These are phyloP conservation scores for Pangasius djambal DNA, from an alignment of 2,797 vertebrate genomes.

Conservation along the genomic window DNA sequence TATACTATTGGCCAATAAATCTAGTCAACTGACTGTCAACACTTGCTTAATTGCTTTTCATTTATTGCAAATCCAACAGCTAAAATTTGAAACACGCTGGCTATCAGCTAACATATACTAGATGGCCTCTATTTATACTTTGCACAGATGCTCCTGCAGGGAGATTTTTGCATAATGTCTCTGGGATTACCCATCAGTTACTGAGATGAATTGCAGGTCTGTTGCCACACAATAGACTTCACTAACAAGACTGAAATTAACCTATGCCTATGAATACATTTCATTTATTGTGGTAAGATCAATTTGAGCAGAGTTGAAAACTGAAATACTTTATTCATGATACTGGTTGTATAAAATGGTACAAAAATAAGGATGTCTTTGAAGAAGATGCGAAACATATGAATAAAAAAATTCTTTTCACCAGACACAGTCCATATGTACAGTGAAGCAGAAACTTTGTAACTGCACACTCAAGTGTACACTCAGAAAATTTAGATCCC, in stretches of 20 bases:
- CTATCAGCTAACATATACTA: background rate
- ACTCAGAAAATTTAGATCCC: background rate
- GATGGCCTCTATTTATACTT: background rate
- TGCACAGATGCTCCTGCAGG: background rate
- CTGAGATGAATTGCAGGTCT: slow-evolving; percentile 12
- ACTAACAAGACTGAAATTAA: slow-evolving; percentile 15
- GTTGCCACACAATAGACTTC: background rate
- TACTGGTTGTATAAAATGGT: background rate
- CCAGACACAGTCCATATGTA: background rate
- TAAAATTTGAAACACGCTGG: background rate
- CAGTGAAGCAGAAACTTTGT: background rate
- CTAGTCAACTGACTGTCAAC: background rate
- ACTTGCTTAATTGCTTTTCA: background rate
- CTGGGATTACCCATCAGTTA: slow-evolving; percentile 9
- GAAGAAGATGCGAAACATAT: background rate
- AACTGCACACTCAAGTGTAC: background rate
- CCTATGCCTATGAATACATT: background rate
- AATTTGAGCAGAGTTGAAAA: background rate
- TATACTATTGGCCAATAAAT: background rate
- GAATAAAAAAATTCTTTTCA: background rate
- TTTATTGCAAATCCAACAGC: background rate
- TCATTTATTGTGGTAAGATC: background rate
- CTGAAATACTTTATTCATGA: background rate
- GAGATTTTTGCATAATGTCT: slow-evolving; percentile 19
- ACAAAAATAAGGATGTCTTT: background rate